Percentiles rank a stretch among this genome's conserved stretches.
Conservation (phyloP, 1,140 invertebrate genomes). For the Drosophila kepulauana region DNA sequence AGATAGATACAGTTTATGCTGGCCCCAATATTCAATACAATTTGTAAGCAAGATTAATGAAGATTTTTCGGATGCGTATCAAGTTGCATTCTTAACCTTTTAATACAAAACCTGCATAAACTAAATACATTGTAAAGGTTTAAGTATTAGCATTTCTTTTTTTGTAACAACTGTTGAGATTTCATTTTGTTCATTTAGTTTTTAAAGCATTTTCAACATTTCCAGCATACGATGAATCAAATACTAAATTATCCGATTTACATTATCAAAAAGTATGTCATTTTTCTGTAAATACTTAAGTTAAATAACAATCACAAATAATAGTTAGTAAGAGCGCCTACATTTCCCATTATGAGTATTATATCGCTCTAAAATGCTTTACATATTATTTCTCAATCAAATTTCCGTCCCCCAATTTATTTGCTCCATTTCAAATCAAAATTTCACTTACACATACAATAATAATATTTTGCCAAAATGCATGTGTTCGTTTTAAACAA, state of each 20-base stretch:
- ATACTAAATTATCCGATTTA: conserved; percentile 21
- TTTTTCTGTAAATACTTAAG: conserved; percentile 78
- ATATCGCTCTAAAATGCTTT: background rate
- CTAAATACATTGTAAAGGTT: conserved; percentile 26
- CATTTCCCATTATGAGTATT: conserved; percentile 38
- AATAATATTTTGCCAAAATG: conserved; percentile 72
- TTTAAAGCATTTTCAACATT: conserved; percentile 35
- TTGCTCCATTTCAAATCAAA: conserved; percentile 23
- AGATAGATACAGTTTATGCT: conserved; percentile 32
- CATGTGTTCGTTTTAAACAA: conserved; percentile 77
- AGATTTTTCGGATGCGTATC: conserved; percentile 41
- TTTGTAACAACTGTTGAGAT: conserved; percentile 42
- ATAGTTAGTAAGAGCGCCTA: conserved; percentile 70
- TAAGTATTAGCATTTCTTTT: conserved; percentile 32
- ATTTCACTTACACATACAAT: conserved; percentile 26
- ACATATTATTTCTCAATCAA: conserved; percentile 27
- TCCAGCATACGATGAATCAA: conserved; percentile 30
- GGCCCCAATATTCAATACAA: conserved; percentile 33
- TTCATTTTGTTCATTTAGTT: conserved; percentile 44
- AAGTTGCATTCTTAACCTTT: conserved; percentile 20
- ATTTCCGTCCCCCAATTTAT: conserved; percentile 53
- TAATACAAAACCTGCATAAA: conserved; percentile 37
- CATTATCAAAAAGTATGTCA: conserved; percentile 44
- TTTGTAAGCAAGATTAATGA: conserved; percentile 17
- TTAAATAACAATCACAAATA: conserved; percentile 71